Base-by-base conservation (phyloP, 1,140 invertebrate genomes). In the Oreohelix idahoensis region DNA sequence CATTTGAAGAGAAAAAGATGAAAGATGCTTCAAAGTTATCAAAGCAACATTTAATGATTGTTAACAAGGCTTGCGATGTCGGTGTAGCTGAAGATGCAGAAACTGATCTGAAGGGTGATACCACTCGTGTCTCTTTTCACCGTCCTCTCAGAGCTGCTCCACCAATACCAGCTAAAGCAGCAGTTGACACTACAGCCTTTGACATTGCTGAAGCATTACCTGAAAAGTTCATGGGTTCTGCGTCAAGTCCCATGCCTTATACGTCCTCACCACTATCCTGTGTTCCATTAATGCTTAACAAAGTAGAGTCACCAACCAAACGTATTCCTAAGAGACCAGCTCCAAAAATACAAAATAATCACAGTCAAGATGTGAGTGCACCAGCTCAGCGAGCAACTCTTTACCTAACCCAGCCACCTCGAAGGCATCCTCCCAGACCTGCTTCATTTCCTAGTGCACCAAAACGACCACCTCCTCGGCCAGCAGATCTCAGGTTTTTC, bases 241-340 rank as follows among this genome's bases (percentile, higher is more conserved):
- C 89, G 2, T 87, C 87, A 32, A 69, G 89, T 35, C 89, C 89
- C 17, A 83, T 83, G 17, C 88, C 89, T 1, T 75, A 87, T 74
- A 35, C 84, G 5, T 83, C 84, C 23, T 49, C 86, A 42, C 73
- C 83, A 38, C 83, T 80, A 17, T 75, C 70, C 38, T 82, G 73
- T 39, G 82, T 42, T 10, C 71, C 66, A 11, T 66, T 81, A 11
- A 51, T 79, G 13, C 76, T 76, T 5, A 45, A 75, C 26, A 75
- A 29, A 26, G 73, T 66, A 1, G 75, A 71, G 29, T 26, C 70
- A 36, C 49, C 23, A 38, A 29, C 51, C 13, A 83, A 76, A 45
- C 69, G 63, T 66, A 70, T 86, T 10, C 89, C 89, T 23, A 79
- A 79, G n/a, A 81, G 87, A 77, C 83, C 87, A 36, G 85, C 84